Evolutionary conservation across 2,797 vertebrate species (phyloP).

Genomic region (Argyrosomus regius): DNA sequence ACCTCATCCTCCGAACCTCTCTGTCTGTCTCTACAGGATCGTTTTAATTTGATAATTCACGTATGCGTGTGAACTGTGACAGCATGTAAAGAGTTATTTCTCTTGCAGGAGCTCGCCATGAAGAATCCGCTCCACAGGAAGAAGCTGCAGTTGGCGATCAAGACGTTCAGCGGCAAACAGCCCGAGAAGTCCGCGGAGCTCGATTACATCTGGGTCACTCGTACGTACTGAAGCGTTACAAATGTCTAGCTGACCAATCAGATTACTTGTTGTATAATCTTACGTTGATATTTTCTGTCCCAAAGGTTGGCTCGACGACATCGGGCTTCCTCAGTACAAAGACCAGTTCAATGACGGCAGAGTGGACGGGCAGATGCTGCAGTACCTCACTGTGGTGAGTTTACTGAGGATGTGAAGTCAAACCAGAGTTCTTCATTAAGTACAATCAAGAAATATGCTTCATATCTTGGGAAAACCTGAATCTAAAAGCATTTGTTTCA

Average conservation of each 20-base stretch:
- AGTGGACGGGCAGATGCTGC: conserved; percentile 96
- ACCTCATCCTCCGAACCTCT: conserved; percentile 23
- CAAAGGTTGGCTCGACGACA: conserved; percentile 97
- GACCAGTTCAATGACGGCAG: conserved; percentile 96
- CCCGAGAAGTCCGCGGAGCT: conserved; percentile 92
- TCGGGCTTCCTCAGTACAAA: conserved; percentile 98
- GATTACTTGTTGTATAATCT: no score
- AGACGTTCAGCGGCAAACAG: conserved; percentile 87
- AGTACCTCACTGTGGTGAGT: conserved; percentile 96
- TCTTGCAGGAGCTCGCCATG: conserved; percentile 90
- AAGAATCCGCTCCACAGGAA: conserved; percentile 97
- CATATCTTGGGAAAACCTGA: not conserved
- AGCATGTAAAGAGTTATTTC: not conserved
- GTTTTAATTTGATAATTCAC: conserved; percentile 1
- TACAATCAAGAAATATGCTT: not conserved
- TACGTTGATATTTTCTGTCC: not conserved
- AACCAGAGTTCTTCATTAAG: no score
- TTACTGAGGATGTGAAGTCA: not conserved
- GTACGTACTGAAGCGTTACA: conserved; percentile 82
- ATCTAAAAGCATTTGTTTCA: not conserved
- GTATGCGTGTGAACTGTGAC: no score
- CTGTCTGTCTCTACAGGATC: not conserved
- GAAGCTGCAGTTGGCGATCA: conserved; percentile 93
- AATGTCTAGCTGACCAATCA: no score
- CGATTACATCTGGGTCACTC: conserved; percentile 96